These are phyloP conservation scores for Aphelocoma californica DNA, from an alignment of 2,797 vertebrate species.

Conservation along the genomic window DNA sequence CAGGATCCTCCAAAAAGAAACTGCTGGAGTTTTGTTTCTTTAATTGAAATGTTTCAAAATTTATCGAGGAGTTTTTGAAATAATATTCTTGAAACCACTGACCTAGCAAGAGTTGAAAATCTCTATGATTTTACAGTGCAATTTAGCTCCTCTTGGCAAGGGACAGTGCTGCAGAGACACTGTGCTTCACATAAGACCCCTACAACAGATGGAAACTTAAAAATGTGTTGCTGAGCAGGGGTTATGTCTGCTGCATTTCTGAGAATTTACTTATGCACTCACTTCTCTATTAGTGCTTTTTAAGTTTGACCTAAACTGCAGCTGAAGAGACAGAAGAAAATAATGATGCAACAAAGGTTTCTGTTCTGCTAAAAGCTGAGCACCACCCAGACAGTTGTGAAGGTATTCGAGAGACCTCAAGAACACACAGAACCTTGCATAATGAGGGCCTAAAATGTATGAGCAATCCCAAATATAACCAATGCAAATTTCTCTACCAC, in stretches of 20 bases:
- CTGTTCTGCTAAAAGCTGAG: background rate
- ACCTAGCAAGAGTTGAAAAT: background rate
- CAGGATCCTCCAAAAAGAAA: background rate
- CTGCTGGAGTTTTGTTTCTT: background rate
- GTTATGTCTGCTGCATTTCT: background rate
- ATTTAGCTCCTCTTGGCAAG: background rate
- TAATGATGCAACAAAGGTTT: background rate
- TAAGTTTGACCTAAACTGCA: background rate
- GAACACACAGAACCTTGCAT: background rate
- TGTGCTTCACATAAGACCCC: background rate
- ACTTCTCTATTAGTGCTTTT: background rate
- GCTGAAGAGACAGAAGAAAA: background rate
- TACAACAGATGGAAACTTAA: background rate
- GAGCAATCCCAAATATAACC: background rate
- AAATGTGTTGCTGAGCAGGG: background rate
- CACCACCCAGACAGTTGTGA: background rate
- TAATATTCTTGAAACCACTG: background rate
- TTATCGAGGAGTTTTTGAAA: conserved; percentile 2
- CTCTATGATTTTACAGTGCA: background rate
- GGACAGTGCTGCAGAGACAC: background rate
- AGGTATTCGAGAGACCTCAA: background rate
- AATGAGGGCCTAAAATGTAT: background rate
- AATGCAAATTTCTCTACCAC: background rate
- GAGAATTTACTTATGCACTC: background rate
- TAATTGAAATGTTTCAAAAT: background rate